These are phyloP conservation scores for Macheiramphus alcinus DNA, from an alignment of 2,113 vertebrate species.

Conservation along the genomic window DNA sequence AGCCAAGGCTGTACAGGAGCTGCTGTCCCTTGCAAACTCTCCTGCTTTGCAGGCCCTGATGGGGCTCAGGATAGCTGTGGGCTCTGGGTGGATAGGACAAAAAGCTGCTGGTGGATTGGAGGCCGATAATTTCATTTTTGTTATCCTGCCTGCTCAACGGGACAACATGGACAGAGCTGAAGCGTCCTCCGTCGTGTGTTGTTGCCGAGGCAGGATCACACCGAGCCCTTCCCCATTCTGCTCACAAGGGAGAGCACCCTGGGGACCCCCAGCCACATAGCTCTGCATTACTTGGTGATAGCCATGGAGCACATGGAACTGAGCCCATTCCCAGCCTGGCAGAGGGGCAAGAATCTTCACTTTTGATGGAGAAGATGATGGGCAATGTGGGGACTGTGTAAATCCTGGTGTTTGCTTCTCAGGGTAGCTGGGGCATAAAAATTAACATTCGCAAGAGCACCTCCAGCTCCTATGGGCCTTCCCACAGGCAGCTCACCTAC, in stretches of 20 bases:
- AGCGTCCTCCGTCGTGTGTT: not conserved
- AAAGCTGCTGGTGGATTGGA: not conserved
- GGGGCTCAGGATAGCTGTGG: not conserved
- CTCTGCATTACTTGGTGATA: not conserved
- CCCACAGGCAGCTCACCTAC: not conserved
- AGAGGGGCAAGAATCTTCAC: not conserved
- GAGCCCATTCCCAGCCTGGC: not conserved
- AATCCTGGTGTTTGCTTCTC: not conserved
- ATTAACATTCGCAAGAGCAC: not conserved
- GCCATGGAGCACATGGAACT: not conserved
- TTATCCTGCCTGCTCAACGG: not conserved
- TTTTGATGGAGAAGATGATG: not conserved
- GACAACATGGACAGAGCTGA: not conserved
- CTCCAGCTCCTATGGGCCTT: not conserved
- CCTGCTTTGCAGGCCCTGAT: not conserved
- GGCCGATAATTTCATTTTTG: not conserved
- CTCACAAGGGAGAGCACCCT: not conserved
- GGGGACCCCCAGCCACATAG: not conserved
- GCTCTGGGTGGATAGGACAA: not conserved
- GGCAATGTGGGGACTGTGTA: not conserved
- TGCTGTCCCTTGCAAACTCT: not conserved
- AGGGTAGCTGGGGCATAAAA: not conserved
- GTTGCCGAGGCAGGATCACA: not conserved
- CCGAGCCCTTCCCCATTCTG: fast-evolving
- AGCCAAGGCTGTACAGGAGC: not conserved